Conservation (phyloP, 2,888 invertebrate genomes). For the Cynaeus angustus region DNA sequence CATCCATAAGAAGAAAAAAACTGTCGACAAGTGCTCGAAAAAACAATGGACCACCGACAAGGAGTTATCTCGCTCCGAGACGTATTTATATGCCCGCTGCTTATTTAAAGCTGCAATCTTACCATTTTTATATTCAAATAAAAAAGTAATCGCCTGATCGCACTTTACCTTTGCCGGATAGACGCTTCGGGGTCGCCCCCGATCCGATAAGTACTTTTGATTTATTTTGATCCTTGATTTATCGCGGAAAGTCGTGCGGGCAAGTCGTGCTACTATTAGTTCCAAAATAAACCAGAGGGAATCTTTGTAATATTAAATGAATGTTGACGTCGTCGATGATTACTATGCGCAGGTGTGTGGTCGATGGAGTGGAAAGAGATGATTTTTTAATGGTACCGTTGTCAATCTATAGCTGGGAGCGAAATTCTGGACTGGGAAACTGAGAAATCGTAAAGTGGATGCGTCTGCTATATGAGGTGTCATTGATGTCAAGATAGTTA, state of each 20-base stretch:
- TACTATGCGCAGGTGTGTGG: constrained; percentile 3
- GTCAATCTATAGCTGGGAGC: too few relatives aligned
- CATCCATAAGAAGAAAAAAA: constrained; percentile 6
- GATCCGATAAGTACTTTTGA: not conserved
- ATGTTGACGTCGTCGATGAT: constrained; percentile 1
- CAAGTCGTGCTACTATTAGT: not conserved
- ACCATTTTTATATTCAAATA: constrained; percentile 32
- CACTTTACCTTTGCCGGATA: constrained; percentile 6
- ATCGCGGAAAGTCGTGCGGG: constrained; percentile 5
- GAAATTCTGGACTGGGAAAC: too few relatives aligned
- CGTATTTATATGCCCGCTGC: constrained; percentile 26
- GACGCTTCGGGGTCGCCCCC: constrained; percentile 18
- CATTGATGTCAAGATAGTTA: too few relatives aligned
- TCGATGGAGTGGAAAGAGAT: not conserved
- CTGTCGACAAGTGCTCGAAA: constrained; percentile 15
- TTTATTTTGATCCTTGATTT: constrained; percentile 9
- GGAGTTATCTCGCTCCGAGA: constrained; percentile 13
- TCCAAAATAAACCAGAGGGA: not conserved
- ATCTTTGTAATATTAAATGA: not conserved
- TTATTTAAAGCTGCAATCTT: constrained; percentile 25
- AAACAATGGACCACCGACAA: constrained; percentile 35
- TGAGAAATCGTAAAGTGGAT: too few relatives aligned
- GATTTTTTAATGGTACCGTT: too few relatives aligned
- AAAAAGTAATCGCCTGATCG: constrained; percentile 27
- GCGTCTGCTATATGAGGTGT: too few relatives aligned